A percentile compares a stretch with the other conserved stretches of the same genome.
phyloP scores from a whole-genome alignment of 2,113 vertebrate genomes.

The Elanus axillaris region DNA sequence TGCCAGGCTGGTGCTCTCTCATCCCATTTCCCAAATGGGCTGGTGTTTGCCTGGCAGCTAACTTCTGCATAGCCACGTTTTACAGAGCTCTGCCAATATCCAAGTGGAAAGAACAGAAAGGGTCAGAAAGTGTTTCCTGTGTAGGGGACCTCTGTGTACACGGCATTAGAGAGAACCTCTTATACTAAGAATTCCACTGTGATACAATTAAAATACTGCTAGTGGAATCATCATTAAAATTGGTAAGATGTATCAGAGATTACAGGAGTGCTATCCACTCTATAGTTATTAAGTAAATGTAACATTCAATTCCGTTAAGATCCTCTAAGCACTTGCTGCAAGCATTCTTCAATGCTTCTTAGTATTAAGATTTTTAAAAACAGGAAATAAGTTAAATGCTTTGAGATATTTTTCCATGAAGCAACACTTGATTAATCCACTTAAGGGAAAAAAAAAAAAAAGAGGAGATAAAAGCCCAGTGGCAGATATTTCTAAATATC shows the following conservation, averaged over 20 bases:
- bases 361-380: neutral
- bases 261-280: neutral
- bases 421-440: neutral
- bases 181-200: neutral
- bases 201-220: neutral
- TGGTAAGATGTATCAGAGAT: neutral
- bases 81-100: neutral
- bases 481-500: neutral
- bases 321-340: neutral
- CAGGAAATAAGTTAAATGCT: neutral
- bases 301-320: neutral
- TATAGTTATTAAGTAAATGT: neutral
- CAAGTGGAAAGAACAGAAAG: neutral
- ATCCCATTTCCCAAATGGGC: rapidly evolving
- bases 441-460: neutral
- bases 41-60: neutral
- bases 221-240: neutral
- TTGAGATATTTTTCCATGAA: neutral
- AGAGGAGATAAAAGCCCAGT: neutral
- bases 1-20: neutral
- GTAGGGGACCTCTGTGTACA: too few species aligned
- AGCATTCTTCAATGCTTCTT: neutral
- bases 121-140: neutral
- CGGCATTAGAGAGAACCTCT: neutral
- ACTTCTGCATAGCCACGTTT: rapidly evolving